Evolutionary conservation across 2,797 vertebrate genomes (phyloP), one percentile per base, ranked within the genome.

Genomic region (Cephalopachus bancanus): DNA sequence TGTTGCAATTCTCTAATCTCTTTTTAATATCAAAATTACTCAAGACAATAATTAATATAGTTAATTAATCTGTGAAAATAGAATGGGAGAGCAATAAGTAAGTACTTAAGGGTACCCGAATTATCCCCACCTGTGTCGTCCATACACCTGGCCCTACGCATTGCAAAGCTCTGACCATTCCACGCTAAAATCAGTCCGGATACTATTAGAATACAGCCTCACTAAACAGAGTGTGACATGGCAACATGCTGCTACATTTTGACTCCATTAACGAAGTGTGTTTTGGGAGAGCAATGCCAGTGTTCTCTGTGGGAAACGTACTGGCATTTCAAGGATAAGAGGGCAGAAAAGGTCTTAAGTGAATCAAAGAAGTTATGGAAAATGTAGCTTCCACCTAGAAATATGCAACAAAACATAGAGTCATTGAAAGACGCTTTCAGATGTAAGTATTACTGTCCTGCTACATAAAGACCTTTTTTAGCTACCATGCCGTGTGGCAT

Each of bases 401-500:
- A 93, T 26, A 28, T 87, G 26, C 30, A 96, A 7, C 87, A 65
- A 91, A 91, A 92, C 75, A 74, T 0, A 59, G 59, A 93, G n/a
- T 93, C 95, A 89, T 97, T 96, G 98, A 95, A 97, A 91, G 90
- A 96, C 49, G 19, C 2, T 95, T 98, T 96, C 90, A 97, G 65
- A 84, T 95, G 79, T 92, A 33, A 96, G 64, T 98, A 91, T 95
- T 95, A 69, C 83, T 94, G 14, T 95, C 89, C 83, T 95, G 26
- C 92, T 96, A 51, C 78, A 96, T 89, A 89, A 94, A 98, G 94
- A 93, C 69, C 57, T 92, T 91, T 93, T 94, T 95, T 86, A 91
- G 72, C 26, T 95, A 44, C 5, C n/a, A 20, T 93, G 96, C 95
- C 97, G 74, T 95, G 79, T 96, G 93, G 84, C 83, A 67, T 80